Conservation (phyloP, 2,888 invertebrate genomes). For the Drosophila incognita region DNA sequence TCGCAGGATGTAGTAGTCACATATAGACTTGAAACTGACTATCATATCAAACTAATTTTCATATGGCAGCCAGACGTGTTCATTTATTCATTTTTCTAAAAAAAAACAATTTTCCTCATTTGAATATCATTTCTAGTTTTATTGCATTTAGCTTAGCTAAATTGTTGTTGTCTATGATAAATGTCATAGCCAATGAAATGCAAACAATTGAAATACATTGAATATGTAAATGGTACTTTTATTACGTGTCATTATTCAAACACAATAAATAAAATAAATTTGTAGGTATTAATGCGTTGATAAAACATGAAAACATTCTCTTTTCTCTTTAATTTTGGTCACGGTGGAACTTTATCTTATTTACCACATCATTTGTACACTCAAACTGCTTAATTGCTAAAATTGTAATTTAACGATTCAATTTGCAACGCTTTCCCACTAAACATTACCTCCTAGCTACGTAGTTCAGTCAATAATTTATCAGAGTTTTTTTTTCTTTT, state of each 20-base stretch:
- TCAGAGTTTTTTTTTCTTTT: slow-evolving; percentile 12
- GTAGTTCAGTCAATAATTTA: slow-evolving; percentile 32
- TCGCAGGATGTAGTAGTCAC: slow-evolving; percentile 15
- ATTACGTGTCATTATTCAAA: not conserved
- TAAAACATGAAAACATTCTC: not conserved
- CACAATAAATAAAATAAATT: not conserved
- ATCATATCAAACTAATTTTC: not conserved
- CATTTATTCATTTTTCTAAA: not conserved
- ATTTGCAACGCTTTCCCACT: slow-evolving; percentile 55
- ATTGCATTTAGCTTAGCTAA: not conserved
- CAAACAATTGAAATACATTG: not conserved
- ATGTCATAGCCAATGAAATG: not conserved
- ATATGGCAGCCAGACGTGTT: not conserved
- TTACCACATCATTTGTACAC: slow-evolving; percentile 7
- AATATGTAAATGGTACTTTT: not conserved
- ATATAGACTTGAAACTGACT: slow-evolving; percentile 2
- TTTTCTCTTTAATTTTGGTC: not conserved
- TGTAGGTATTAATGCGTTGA: not conserved
- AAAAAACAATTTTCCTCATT: not conserved
- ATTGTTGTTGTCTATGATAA: not conserved
- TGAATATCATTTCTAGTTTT: not conserved
- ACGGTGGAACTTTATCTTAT: not conserved
- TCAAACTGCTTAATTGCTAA: slow-evolving; percentile 27
- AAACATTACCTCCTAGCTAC: slow-evolving; percentile 20
- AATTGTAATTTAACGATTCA: slow-evolving; percentile 39